Percentiles rank a stretch among this genome's conserved stretches.
phyloP scores from a whole-genome alignment of 53 echinoderm and acorn worm species.

The Mesocentrotus franciscanus region DNA sequence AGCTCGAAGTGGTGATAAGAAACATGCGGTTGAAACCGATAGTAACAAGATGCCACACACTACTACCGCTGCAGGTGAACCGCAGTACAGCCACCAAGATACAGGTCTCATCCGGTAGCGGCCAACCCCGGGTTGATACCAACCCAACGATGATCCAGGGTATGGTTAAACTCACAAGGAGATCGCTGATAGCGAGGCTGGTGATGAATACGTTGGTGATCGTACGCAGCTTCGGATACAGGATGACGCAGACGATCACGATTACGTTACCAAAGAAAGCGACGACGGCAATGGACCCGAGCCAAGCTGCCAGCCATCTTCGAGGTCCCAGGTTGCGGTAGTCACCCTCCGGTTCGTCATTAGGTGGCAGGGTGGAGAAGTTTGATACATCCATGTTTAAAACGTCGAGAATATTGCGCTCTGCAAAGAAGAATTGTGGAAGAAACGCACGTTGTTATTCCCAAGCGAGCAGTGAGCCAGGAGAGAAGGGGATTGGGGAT shows the following conservation, averaged over 20 bases:
- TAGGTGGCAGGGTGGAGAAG: neutral
- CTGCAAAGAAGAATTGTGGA: neutral
- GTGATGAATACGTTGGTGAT: slow-evolving; percentile 41
- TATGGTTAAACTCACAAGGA: slow-evolving; percentile 4
- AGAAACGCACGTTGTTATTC: neutral
- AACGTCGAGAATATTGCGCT: neutral
- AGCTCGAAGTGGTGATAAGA: slow-evolving; percentile 46
- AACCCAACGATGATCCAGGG: slow-evolving; percentile 66
- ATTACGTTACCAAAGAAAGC: slow-evolving; percentile 35
- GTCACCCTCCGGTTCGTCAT: slow-evolving; percentile 33
- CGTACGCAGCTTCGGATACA: slow-evolving; percentile 55
- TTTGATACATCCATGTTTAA: neutral
- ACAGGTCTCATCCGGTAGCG: slow-evolving; percentile 35
- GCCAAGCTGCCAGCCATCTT: neutral
- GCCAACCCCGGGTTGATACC: slow-evolving; percentile 45
- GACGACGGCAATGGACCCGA: slow-evolving; percentile 12
- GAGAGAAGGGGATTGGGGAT: too few species aligned
- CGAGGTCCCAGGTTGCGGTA: neutral
- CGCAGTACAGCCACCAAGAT: slow-evolving; percentile 45
- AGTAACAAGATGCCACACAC: slow-evolving; percentile 54
- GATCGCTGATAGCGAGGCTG: slow-evolving; percentile 50
- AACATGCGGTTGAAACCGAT: slow-evolving; percentile 56
- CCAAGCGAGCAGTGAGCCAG: neutral
- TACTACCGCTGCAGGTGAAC: slow-evolving; percentile 54
- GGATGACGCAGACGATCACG: neutral